These are phyloP conservation scores for Rafetus swinhoei DNA, from an alignment of 2,113 vertebrate species.

Conservation along the genomic window DNA sequence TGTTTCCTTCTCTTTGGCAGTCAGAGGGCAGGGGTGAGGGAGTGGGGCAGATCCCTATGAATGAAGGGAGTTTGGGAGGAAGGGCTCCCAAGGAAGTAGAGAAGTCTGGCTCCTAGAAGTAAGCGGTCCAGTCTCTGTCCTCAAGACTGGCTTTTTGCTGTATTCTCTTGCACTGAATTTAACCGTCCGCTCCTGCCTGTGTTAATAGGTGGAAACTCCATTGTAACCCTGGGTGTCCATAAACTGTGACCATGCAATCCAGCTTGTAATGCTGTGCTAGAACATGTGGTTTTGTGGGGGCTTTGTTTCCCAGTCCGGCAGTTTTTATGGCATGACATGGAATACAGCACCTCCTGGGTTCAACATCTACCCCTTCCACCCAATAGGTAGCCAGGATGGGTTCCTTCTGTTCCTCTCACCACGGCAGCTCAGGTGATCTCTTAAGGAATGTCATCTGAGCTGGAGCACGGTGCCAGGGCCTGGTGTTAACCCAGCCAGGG, in stretches of 20 bases:
- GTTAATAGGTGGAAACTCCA: neutral
- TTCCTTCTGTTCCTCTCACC: neutral
- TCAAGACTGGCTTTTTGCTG: neutral
- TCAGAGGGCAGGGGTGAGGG: neutral
- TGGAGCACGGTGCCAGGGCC: neutral
- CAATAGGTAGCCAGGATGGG: neutral
- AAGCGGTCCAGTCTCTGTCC: neutral
- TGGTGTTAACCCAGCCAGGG: neutral
- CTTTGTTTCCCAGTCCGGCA: neutral
- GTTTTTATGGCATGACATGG: neutral
- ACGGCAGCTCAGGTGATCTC: neutral
- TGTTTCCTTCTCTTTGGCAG: neutral
- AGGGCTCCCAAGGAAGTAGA: neutral
- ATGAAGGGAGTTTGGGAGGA: neutral
- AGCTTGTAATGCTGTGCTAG: neutral
- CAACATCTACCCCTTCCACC: accelerated
- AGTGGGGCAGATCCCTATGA: neutral
- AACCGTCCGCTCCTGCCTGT: neutral
- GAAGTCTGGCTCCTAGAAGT: neutral
- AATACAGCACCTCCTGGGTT: accelerated
- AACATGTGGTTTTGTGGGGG: neutral
- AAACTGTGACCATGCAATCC: neutral
- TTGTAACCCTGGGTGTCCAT: neutral
- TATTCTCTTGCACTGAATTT: neutral
- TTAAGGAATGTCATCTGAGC: neutral